Evolutionary conservation across 2,888 invertebrate genomes (phyloP).

Genomic region (Polymixis flavicincta): DNA sequence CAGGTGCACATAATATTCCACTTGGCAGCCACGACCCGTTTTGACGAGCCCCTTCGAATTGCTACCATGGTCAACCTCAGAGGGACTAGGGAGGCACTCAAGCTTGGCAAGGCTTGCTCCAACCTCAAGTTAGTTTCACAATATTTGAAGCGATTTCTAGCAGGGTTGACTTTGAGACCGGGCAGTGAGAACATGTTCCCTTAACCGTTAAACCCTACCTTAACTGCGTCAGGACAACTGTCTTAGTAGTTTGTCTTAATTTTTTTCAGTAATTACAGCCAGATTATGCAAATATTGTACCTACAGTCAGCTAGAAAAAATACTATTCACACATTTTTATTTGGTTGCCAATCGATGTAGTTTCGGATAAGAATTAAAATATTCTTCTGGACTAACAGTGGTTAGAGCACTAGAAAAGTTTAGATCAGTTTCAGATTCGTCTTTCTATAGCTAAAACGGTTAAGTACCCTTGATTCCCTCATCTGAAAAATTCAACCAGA

Average conservation of each 20-base stretch:
- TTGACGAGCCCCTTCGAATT: background rate
- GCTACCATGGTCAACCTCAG: constrained; percentile 4
- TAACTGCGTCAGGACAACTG: too few relatives aligned
- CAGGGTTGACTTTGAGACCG: background rate
- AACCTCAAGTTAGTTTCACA: background rate
- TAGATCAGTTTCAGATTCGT: background rate
- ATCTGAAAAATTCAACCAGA: background rate
- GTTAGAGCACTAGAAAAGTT: background rate
- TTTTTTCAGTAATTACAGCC: background rate
- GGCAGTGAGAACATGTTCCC: background rate
- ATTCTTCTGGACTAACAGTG: background rate
- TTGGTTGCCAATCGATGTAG: background rate
- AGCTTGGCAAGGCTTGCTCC: background rate
- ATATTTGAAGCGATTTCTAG: background rate
- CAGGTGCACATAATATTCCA: constrained; percentile 28
- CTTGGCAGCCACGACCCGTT: constrained; percentile 17
- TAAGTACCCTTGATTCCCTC: background rate
- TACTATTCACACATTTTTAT: background rate
- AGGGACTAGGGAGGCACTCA: background rate
- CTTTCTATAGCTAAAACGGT: background rate
- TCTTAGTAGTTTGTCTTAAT: background rate
- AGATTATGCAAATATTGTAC: too few relatives aligned
- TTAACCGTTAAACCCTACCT: too few relatives aligned
- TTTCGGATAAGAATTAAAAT: background rate
- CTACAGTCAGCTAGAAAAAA: background rate